Conservation (phyloP, 2,113 vertebrate genomes). For the Festucalex cinctus region DNA sequence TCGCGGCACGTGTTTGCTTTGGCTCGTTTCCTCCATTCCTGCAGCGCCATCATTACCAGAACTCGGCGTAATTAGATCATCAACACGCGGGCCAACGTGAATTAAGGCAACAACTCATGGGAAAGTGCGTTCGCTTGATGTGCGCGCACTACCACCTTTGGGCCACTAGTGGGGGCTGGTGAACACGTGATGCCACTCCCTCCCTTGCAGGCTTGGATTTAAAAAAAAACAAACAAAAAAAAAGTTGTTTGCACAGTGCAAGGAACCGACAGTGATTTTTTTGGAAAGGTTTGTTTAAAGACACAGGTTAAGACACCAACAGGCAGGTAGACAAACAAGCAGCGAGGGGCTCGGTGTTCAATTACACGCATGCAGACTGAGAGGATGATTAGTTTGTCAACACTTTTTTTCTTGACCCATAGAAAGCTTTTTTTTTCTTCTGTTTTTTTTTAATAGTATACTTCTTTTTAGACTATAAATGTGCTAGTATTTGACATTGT, state of each 20-base stretch:
- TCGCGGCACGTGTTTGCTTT: background rate
- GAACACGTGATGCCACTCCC: constrained; percentile 43
- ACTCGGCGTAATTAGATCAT: background rate
- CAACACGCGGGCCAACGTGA: background rate
- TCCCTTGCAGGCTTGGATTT: constrained; percentile 18
- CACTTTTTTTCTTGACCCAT: background rate
- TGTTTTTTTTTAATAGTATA: constrained; percentile 6
- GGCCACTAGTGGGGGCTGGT: constrained; percentile 71
- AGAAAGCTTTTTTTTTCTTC: no score
- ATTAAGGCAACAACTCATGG: background rate
- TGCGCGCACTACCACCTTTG: constrained; percentile 10
- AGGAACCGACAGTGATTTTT: constrained; percentile 57
- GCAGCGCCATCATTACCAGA: background rate
- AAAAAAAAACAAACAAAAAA: constrained; percentile 24
- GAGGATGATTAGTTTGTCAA: constrained; percentile 51
- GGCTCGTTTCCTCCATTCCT: background rate
- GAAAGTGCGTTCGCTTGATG: background rate
- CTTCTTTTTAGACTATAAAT: background rate
- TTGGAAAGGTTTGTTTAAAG: constrained; percentile 58
- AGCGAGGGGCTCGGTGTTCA: constrained; percentile 39
- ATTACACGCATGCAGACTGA: constrained; percentile 47
- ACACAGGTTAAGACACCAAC: constrained; percentile 59
- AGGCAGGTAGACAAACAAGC: constrained; percentile 61
- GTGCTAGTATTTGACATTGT: background rate
- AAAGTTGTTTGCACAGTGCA: constrained; percentile 59